phyloP scores from a whole-genome alignment of 2,113 vertebrate genomes.

The Piliocolobus tephrosceles region DNA sequence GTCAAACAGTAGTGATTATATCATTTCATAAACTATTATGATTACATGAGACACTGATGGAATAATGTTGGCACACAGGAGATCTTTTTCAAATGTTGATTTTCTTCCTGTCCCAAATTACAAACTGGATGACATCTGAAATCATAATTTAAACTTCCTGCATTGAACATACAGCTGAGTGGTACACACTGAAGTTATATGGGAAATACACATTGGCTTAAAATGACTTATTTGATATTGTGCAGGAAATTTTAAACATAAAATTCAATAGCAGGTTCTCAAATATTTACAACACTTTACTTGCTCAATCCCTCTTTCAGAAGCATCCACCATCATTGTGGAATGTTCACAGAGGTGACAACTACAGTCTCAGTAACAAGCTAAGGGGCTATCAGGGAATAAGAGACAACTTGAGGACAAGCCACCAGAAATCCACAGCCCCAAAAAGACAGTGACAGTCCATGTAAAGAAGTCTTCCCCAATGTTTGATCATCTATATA shows the following conservation, averaged over 20 bases:
- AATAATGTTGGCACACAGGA: not conserved
- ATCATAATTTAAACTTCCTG: not conserved
- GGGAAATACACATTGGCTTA: not conserved
- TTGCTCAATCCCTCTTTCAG: not conserved
- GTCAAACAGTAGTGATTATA: not conserved
- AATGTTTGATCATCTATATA: not conserved
- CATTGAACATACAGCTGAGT: not conserved
- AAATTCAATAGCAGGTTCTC: not conserved
- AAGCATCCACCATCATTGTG: not conserved
- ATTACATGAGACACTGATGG: not conserved
- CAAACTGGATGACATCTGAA: not conserved
- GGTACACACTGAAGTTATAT: not conserved
- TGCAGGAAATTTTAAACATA: not conserved
- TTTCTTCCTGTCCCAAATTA: not conserved
- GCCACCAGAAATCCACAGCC: not conserved
- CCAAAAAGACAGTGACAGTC: not conserved
- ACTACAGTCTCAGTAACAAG: not conserved
- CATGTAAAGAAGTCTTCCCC: not conserved
- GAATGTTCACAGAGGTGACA: not conserved
- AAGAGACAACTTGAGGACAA: not conserved
- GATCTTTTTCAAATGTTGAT: not conserved
- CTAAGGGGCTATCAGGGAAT: not conserved
- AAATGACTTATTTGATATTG: not conserved
- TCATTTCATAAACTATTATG: not conserved
- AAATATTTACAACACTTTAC: not conserved